Percentiles rank a stretch among this genome's conserved stretches.
These are phyloP conservation scores for Cardinalis cardinalis DNA, from an alignment of 2,113 vertebrate genomes.

Conservation along the genomic window DNA sequence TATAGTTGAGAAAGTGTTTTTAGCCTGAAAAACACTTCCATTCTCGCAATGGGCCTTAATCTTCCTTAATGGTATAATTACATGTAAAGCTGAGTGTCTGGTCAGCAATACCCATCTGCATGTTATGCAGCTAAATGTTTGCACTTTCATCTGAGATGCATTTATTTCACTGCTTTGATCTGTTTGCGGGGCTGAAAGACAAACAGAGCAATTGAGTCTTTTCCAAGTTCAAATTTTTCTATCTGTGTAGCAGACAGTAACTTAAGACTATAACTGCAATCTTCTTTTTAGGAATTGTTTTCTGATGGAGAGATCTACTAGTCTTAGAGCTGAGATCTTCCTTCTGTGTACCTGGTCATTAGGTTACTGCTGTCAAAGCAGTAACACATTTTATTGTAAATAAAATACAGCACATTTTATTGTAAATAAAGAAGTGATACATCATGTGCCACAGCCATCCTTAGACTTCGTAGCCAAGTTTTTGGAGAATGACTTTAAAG, in stretches of 20 bases:
- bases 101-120: not conserved
- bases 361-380: not conserved
- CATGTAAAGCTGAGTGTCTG: not conserved
- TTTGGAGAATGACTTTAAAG: not conserved
- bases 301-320: not conserved
- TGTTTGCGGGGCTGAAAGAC: not conserved
- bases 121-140: not conserved
- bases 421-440: not conserved
- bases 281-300: not conserved
- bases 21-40: not conserved
- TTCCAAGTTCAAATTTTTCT: not conserved
- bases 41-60: not conserved
- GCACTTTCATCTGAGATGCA: not conserved
- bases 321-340: not conserved
- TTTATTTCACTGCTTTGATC: not conserved
- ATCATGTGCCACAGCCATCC: not conserved
- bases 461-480: not conserved
- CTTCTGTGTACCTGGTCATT: not conserved
- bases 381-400: not conserved
- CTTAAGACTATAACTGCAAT: rapidly evolving
- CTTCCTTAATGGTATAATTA: not conserved
- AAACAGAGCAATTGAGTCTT: not conserved
- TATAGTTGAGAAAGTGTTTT: not conserved
- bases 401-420: not conserved
- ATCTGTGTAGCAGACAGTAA: not conserved